phyloP scores from a whole-genome alignment of 1,140 invertebrate species.

The Scaptomyza montana region DNA sequence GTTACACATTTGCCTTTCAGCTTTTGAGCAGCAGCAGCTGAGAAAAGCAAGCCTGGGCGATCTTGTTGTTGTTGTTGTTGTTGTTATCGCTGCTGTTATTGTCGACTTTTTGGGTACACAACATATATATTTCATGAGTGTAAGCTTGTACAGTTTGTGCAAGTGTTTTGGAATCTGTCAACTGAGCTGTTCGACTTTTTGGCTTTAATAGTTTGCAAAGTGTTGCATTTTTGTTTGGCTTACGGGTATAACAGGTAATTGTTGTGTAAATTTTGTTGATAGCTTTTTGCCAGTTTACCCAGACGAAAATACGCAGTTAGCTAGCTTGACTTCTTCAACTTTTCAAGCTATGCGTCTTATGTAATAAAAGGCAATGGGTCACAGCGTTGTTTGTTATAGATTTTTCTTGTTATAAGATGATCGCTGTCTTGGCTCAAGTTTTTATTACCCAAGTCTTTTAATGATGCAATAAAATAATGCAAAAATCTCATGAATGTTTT shows the following conservation, averaged over 20 bases:
- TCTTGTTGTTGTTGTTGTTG: constrained; percentile 21
- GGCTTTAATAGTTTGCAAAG: constrained; percentile 56
- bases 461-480: no score
- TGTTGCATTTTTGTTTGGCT: constrained; percentile 38
- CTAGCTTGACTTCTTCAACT: constrained; percentile 14
- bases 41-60: neutral
- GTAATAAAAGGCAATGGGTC: constrained; percentile 6
- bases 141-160: constrained; percentile 64
- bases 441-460: no score
- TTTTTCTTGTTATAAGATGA: no score
- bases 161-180: constrained; percentile 64
- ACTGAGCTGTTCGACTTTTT: constrained; percentile 47
- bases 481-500: no score
- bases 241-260: constrained; percentile 50
- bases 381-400: no score
- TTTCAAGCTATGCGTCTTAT: constrained; percentile 11
- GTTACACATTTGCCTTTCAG: constrained; percentile 54
- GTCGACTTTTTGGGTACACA: constrained; percentile 31
- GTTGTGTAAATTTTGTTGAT: constrained; percentile 40
- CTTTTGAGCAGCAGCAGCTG: constrained; percentile 28
- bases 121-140: constrained; percentile 55
- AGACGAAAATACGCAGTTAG: neutral
- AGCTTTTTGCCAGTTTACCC: constrained; percentile 9
- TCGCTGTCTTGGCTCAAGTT: no score
- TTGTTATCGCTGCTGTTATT: constrained; percentile 18